Base-by-base conservation (phyloP, 1,140 invertebrate genomes). In the Drosophila bifasciata region DNA sequence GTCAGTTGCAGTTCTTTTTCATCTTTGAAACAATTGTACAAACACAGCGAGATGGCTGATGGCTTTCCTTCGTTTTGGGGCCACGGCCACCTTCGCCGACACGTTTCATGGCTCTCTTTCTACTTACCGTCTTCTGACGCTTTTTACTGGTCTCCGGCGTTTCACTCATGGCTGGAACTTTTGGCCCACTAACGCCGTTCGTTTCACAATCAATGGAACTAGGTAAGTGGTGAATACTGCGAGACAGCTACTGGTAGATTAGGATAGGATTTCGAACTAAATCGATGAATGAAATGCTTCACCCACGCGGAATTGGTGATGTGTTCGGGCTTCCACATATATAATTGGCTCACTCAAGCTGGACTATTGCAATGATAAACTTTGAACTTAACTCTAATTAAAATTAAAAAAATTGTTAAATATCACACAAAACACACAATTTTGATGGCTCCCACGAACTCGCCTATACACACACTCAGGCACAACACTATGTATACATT, bases 71-170 rank as follows among this genome's bases (percentile, higher is more conserved):
- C 36, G 23, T 48, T 43, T 70, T 57, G 25, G 16, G 49, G 41
- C 21, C 64, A 39, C 9, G 49, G 28, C 40, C 69, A 68, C 45
- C 17, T 62, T 36, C 32, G 1, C 11, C 11, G 32, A 11, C 32
- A 36, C 32, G 32, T 36, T 36, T 13, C 3, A 36, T 11, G 32
- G 32, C 1, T 5, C 11, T 36, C 8, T 1, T 13, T 3, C 4
- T 39, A 83, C 78, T 88, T 40, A 88, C 83, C 67, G 83, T 88
- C 58, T 73, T 88, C 39, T 83, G 83, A 57, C 83, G 83, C 50
- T 88, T 88, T 88, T 88, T 88, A 64, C 83, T 88, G 62, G 76
- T 81, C 49, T 88, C 83, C 28, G 83, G 83, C 62, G 68, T 57
- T 67, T 83, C 83, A 53, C 76, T 88, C 83, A 89, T 88, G 25